Evolutionary conservation across 1,140 invertebrate genomes (phyloP), one percentile per base, ranked within the genome.

Genomic region (Hormaphis cornu): DNA sequence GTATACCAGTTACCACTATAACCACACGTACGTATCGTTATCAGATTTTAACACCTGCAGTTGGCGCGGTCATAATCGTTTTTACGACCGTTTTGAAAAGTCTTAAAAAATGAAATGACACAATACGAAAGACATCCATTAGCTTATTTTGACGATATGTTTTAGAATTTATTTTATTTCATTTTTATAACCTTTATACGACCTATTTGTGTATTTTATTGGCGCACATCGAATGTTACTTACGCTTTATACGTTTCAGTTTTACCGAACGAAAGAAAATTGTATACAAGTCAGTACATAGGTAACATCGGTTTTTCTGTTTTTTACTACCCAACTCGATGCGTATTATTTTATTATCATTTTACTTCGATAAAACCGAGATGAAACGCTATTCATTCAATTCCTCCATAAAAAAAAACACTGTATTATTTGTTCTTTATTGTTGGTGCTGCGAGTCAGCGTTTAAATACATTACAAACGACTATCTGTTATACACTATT

Each of bases 11-110:
- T n/a, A n/a, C n/a, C n/a, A n/a, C n/a, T n/a, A n/a, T n/a, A n/a
- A n/a, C n/a, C n/a, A n/a, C 54, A 40, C 22, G 30, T 33, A n/a
- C n/a, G n/a, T 33, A 24, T 58, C 24, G 54, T 58, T 58, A 37
- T 58, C 22, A 16, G 35, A 58, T 40, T n/a, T 40, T 40, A 37
- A 58, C 54, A 58, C 54, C 54, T 58, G 54, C 24, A 24, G 20
- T n/a, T n/a, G n/a, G n/a, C n/a, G 35, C 14, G 54, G 54, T 58
- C 20, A 37, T 33, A 40, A 40, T n/a, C 8, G 14, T 53, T 18
- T 30, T 33, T 8, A 18, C 52, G 10, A 20, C 4, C 4, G 28
- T 14, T 33, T 54, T 33, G 20, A 10, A 8, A n/a, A 8, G 26
- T 28, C 7, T 53, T 56, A 53, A 9, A 7, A 52, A 52, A 54